A percentile compares a stretch with the other conserved stretches of the same genome.
These are phyloP conservation scores for Pelvicachromis taeniatus DNA, from an alignment of 2,113 vertebrate species.

Conservation along the genomic window DNA sequence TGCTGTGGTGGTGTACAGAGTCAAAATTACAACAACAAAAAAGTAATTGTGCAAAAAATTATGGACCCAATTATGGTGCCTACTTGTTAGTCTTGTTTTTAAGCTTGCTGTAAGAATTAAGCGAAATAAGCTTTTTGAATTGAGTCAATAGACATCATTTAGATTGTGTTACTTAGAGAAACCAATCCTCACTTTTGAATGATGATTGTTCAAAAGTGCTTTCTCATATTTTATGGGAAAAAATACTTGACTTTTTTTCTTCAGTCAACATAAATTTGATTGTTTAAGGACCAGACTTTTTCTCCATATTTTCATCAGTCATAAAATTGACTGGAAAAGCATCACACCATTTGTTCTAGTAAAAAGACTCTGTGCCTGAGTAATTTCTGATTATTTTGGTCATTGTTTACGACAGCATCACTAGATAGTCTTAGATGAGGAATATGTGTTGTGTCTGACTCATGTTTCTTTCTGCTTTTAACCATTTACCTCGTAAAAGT, in stretches of 20 bases:
- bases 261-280: not conserved
- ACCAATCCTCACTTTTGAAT: not conserved
- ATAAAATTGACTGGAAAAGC: not conserved
- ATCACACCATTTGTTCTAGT: not conserved
- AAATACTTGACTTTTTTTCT: not conserved
- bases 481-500: not conserved
- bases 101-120: not conserved
- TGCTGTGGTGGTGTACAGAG: not conserved
- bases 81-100: not conserved
- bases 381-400: not conserved
- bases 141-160: not conserved
- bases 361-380: not conserved
- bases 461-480: not conserved
- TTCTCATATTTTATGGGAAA: not conserved
- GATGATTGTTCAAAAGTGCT: not conserved
- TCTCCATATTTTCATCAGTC: not conserved
- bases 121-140: not conserved
- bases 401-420: not conserved
- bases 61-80: not conserved
- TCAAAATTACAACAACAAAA: not conserved
- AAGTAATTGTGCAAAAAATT: not conserved
- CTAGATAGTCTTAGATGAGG: not conserved
- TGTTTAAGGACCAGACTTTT: not conserved
- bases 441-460: not conserved
- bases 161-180: not conserved